phyloP scores from a whole-genome alignment of 30 jellyfish, hydroid and myxozoan genomes.

The Aurelia coerulea region DNA sequence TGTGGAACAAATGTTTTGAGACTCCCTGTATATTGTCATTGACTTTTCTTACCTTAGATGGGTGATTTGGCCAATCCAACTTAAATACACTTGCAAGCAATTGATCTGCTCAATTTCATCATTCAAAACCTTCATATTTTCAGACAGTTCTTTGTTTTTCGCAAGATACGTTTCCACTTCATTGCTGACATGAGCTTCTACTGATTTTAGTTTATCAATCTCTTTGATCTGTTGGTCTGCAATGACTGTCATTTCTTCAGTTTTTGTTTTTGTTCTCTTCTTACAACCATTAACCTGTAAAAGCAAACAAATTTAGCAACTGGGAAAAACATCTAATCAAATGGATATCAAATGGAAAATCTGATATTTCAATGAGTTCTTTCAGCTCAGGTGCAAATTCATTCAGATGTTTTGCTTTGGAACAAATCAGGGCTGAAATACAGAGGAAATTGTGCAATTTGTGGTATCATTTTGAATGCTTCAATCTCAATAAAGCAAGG shows the following conservation, averaged over 20 bases:
- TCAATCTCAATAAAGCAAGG: too few relatives aligned
- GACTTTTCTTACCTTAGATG: constrained; percentile 30
- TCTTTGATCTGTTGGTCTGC: constrained; percentile 26
- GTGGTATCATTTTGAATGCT: too few relatives aligned
- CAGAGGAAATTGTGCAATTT: too few relatives aligned
- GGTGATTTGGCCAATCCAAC: constrained; percentile 58
- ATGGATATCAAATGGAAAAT: too few relatives aligned
- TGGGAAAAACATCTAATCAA: too few relatives aligned
- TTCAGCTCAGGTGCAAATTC: too few relatives aligned
- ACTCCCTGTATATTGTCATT: too few relatives aligned
- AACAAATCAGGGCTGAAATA: too few relatives aligned
- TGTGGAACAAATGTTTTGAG: too few relatives aligned
- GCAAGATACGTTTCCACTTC: background rate
- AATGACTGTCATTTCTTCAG: background rate
- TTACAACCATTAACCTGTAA: constrained; percentile 28
- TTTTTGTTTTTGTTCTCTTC: constrained; percentile 2
- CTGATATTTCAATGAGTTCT: too few relatives aligned
- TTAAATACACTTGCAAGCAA: constrained; percentile 64
- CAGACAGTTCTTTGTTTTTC: constrained; percentile 7
- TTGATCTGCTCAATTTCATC: constrained; percentile 60
- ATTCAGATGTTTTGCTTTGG: too few relatives aligned
- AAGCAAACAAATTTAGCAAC: background rate
- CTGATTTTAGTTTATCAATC: constrained; percentile 7
- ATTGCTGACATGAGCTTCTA: background rate
- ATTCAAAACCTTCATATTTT: background rate